Evolutionary conservation across 2,888 invertebrate species (phyloP).

Genomic region (Nomada flava): DNA sequence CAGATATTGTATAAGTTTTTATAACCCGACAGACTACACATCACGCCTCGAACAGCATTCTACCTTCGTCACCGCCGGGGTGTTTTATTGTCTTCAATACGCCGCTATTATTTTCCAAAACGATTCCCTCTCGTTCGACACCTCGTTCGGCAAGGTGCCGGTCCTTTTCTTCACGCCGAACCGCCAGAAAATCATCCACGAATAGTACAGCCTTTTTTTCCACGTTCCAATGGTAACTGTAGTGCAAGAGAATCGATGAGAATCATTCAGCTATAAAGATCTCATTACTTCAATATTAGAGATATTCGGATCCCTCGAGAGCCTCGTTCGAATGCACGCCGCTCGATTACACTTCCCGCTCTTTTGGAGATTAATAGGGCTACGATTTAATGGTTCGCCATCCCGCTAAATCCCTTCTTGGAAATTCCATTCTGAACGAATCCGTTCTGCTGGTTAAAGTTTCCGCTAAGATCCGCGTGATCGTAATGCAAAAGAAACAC

Average conservation of each 20-base stretch:
- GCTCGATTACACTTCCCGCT: constrained; percentile 54
- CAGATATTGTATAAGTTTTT: constrained; percentile 73
- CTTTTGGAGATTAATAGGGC: constrained; percentile 58
- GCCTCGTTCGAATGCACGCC: constrained; percentile 43
- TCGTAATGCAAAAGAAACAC: constrained; percentile 44
- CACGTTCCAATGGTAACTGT: constrained; percentile 6
- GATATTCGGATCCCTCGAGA: constrained; percentile 39
- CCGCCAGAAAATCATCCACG: neutral
- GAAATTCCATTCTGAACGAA: constrained; percentile 37
- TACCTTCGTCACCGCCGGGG: constrained; percentile 12
- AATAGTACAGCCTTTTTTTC: neutral
- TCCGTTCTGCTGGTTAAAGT: constrained; percentile 24
- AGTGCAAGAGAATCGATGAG: constrained; percentile 26
- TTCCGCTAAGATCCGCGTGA: constrained; percentile 13
- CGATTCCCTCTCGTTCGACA: neutral
- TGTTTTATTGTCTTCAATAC: constrained; percentile 54
- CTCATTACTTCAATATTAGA: constrained; percentile 53
- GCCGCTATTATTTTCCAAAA: constrained; percentile 11
- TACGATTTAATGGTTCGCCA: constrained; percentile 58
- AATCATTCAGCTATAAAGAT: constrained; percentile 32
- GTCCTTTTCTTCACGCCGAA: neutral
- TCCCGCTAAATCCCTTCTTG: constrained; percentile 37
- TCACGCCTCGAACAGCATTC: constrained; percentile 37
- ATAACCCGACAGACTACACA: constrained; percentile 63
- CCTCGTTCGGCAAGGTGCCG: neutral